A percentile compares a stretch with the other conserved stretches of the same genome.
phyloP scores from a whole-genome alignment of 2,797 vertebrate genomes.

The Catostomus latipinnis region DNA sequence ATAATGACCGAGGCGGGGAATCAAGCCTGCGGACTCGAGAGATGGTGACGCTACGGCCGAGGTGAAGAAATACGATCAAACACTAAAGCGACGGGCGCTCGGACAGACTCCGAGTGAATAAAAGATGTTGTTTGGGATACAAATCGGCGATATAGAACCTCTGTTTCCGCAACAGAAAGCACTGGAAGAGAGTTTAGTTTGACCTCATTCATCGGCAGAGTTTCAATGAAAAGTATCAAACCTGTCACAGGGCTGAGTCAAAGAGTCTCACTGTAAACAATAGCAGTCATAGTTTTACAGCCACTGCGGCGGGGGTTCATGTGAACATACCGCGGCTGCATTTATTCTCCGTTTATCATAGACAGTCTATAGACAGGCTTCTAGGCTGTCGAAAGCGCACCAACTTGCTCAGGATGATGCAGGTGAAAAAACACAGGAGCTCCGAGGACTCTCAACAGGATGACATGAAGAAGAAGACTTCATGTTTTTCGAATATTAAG shows the following conservation, averaged over 20 bases:
- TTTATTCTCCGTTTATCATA: conserved; percentile 39
- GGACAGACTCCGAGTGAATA: conserved; percentile 9
- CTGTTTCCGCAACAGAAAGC: conserved; percentile 56
- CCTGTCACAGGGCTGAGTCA: conserved; percentile 32
- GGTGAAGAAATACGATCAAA: conserved; percentile 3
- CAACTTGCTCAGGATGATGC: conserved; percentile 79
- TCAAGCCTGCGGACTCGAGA: conserved; percentile 6
- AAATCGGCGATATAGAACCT: conserved; percentile 43
- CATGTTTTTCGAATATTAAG: conserved; percentile 96
- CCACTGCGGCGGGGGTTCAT: conserved; percentile 63
- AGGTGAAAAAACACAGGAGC: conserved; percentile 82
- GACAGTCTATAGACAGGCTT: background rate
- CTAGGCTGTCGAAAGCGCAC: conserved; percentile 60
- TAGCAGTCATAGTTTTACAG: conserved; percentile 55
- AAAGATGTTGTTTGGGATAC: conserved; percentile 64
- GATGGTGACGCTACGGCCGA: background rate
- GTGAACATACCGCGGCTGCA: conserved; percentile 40
- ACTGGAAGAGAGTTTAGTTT: conserved; percentile 63
- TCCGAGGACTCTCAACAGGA: conserved; percentile 79
- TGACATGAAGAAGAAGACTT: conserved; percentile 81
- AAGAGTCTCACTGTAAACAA: conserved; percentile 66
- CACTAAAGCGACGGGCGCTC: conserved; percentile 16
- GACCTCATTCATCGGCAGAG: conserved; percentile 58
- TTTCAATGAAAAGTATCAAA: conserved; percentile 61
- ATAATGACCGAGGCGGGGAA: conserved; percentile 31